Base-by-base conservation (phyloP, 2,797 vertebrate species). In the Galago senegalensis region DNA sequence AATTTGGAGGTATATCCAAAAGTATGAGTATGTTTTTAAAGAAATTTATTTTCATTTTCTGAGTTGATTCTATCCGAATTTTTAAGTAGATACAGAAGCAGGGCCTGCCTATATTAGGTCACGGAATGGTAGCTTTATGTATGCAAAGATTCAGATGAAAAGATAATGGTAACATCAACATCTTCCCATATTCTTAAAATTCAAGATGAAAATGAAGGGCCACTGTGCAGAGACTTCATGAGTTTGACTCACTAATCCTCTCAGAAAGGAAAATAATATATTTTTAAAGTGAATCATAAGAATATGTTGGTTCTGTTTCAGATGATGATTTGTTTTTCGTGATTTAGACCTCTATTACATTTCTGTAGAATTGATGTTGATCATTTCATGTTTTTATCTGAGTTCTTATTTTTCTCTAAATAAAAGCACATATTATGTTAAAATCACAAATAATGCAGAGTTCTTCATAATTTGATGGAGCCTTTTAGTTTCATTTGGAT, bases 1-100 rank as follows among this genome's bases (percentile, higher is more conserved):
- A 75, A 87, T 70, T 88, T 83, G 20, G 96, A 91, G 94, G 75
- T 20, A 58, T 20, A 69, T 81, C 93, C 81, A 17, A 88, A 95
- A 85, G 61, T 81, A 23, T 40, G 89, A 46, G 49, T 65, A 53
- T 77, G 40, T 49, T 88, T 87, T 93, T 46, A 58, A 77, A 91
- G 27, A 96, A 89, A 76, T 82, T 96, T 25, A 94, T 85, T 97
- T 84, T 46, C 16, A 53, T 96, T 95, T 94, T 95, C 23, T 94
- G 70, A 93, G 8, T 53, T 97, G n/a, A 91, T 56, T 87, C 65
- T 58, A 75, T 93, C 43, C 82, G 49, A 87, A 91, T 58, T 89
- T 95, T 95, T 80, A 77, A 95, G 79, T 58, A 93, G 49, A 23
- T 16, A 72, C 12, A 82, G 87, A 67, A 80, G 10, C 37, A 85